Evolutionary conservation across 1,140 invertebrate genomes (phyloP).

Genomic region (Hestina assimilis): DNA sequence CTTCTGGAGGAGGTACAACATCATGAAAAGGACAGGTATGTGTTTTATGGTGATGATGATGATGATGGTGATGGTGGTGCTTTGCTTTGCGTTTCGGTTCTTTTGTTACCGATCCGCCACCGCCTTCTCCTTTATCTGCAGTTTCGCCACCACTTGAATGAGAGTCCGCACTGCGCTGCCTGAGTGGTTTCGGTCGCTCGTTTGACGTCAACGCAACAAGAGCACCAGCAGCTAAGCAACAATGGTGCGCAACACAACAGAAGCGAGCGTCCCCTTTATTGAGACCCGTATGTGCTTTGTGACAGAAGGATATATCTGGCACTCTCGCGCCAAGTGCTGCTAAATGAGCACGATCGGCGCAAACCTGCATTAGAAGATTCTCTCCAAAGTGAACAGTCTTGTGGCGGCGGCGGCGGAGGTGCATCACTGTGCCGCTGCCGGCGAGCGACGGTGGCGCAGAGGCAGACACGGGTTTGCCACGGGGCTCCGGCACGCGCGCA

Average conservation of each 20-base stretch:
- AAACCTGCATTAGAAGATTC: slow-evolving; percentile 83
- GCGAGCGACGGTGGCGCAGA: slow-evolving; percentile 68
- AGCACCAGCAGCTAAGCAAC: slow-evolving; percentile 69
- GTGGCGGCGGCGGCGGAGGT: slow-evolving; percentile 81
- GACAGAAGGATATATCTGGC: slow-evolving; percentile 74
- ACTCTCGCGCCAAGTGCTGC: slow-evolving; percentile 69
- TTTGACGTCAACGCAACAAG: slow-evolving; percentile 58
- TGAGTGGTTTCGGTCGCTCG: slow-evolving; percentile 50
- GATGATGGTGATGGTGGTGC: slow-evolving; percentile 69
- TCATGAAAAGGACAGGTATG: slow-evolving; percentile 72
- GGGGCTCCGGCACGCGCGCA: slow-evolving; percentile 66
- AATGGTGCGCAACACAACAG: slow-evolving; percentile 75
- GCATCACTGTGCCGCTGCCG: slow-evolving; percentile 76
- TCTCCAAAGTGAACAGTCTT: slow-evolving; percentile 88
- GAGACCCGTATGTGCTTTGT: slow-evolving; percentile 67
- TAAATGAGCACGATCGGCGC: slow-evolving; percentile 79
- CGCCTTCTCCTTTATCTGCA: slow-evolving; percentile 58
- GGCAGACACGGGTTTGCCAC: slow-evolving; percentile 62
- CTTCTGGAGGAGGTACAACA: slow-evolving; percentile 58
- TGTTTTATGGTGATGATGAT: slow-evolving; percentile 67
- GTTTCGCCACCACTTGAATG: slow-evolving; percentile 72
- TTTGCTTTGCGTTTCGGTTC: slow-evolving; percentile 50
- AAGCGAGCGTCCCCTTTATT: slow-evolving; percentile 66
- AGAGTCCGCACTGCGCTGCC: slow-evolving; percentile 64
- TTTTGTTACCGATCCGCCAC: slow-evolving; percentile 40